These are phyloP conservation scores for Drosophila nigricruria DNA, from an alignment of 2,888 invertebrate species.

Conservation along the genomic window DNA sequence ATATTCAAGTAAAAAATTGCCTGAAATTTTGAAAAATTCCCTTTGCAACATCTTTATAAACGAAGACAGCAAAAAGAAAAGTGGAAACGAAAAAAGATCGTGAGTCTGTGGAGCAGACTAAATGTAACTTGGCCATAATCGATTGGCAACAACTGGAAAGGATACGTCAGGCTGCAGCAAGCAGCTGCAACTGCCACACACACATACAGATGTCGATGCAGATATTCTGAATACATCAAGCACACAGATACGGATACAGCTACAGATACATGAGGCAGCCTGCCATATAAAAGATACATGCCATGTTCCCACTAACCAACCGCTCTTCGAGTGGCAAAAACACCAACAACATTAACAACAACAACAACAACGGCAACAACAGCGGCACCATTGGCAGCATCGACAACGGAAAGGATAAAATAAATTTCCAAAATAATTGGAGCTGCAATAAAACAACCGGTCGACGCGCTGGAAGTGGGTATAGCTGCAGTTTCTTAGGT, in stretches of 20 bases:
- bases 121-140: constrained; percentile 33
- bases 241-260: constrained; percentile 23
- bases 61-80: constrained; percentile 12
- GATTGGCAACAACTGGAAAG: constrained; percentile 60
- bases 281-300: constrained; percentile 66
- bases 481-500: constrained; percentile 86
- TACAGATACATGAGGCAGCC: constrained; percentile 62
- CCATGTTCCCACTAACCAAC: constrained; percentile 77
- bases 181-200: constrained; percentile 60
- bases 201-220: constrained; percentile 13
- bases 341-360: constrained; percentile 58
- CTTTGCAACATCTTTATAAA: constrained; percentile 16
- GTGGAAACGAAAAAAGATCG: constrained; percentile 9
- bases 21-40: constrained; percentile 2
- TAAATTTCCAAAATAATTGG: constrained; percentile 85
- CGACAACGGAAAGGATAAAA: constrained; percentile 78
- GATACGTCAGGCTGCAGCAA: constrained; percentile 42
- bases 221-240: constrained; percentile 16
- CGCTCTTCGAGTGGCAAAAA: constrained; percentile 77
- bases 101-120: constrained; percentile 20
- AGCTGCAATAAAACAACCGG: constrained; percentile 85
- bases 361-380: constrained; percentile 30
- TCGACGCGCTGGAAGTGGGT: constrained; percentile 85
- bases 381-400: constrained; percentile 25
- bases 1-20: constrained; percentile 7